A percentile compares a stretch with the other conserved stretches of the same genome.
Conservation (phyloP, 2,797 vertebrate species). For the Hoplostethus atlanticus region DNA sequence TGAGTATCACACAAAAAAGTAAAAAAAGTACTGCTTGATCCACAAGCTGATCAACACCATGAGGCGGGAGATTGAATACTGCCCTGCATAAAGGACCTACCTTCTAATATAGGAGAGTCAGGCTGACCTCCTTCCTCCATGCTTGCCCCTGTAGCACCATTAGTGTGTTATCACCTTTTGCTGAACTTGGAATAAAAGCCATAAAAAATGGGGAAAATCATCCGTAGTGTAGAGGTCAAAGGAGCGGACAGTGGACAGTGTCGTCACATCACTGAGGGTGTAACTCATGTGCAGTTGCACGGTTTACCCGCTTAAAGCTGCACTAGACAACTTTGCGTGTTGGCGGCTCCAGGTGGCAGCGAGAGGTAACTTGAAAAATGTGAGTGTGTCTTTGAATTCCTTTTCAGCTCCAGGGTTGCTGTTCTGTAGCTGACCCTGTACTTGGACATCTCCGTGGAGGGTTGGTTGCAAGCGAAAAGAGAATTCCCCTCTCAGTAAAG, state of each 20-base stretch:
- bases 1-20: background rate
- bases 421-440: no score
- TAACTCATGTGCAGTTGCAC: no score
- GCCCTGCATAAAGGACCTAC: background rate
- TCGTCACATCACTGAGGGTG: background rate
- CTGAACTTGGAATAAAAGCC: constrained; percentile 52
- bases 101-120: background rate
- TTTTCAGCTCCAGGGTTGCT: background rate
- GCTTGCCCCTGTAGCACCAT: background rate
- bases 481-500: no score
- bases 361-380: no score
- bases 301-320: no score
- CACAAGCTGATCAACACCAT: background rate
- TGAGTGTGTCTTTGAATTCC: no score
- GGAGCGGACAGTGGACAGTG: constrained; percentile 12
- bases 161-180: constrained; percentile 52
- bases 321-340: no score
- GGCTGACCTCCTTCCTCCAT: constrained; percentile 25
- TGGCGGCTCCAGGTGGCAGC: no score
- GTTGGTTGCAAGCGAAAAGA: no score
- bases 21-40: background rate
- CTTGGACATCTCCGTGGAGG: no score
- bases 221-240: constrained; percentile 43
- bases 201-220: constrained; percentile 25
- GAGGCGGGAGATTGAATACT: background rate